These are phyloP conservation scores for Aselliscus stoliczkanus DNA, from an alignment of 2,797 vertebrate species.

Conservation along the genomic window DNA sequence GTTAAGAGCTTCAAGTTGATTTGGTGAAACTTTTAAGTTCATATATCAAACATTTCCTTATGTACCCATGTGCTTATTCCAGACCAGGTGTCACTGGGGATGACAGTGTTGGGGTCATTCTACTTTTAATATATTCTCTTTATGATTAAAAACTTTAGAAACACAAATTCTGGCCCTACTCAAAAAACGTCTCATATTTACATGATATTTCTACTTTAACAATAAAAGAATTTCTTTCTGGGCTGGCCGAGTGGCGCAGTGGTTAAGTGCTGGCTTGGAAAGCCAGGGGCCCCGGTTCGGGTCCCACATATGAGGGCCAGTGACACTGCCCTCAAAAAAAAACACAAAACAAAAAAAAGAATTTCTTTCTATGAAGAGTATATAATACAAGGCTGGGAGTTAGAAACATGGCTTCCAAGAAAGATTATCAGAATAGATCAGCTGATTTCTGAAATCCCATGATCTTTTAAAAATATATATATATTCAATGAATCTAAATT, in stretches of 20 bases:
- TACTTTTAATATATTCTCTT: neutral
- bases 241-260: no score
- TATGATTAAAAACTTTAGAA: constrained; percentile 44
- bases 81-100: neutral
- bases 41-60: neutral
- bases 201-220: constrained; percentile 30
- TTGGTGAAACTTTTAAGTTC: constrained; percentile 8
- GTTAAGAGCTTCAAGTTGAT: neutral
- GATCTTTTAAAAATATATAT: neutral
- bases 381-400: neutral
- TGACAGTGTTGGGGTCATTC: constrained; percentile 7
- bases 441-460: neutral
- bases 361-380: neutral
- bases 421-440: neutral
- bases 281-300: no score
- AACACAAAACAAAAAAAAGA: no score
- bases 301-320: no score
- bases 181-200: constrained; percentile 32
- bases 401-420: neutral
- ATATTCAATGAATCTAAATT: neutral
- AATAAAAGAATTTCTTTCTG: neutral
- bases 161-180: neutral
- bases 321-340: no score
- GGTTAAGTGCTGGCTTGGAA: no score
- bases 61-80: neutral